These are phyloP conservation scores for Oplegnathus fasciatus DNA, from an alignment of 2,113 vertebrate species.

Conservation along the genomic window DNA sequence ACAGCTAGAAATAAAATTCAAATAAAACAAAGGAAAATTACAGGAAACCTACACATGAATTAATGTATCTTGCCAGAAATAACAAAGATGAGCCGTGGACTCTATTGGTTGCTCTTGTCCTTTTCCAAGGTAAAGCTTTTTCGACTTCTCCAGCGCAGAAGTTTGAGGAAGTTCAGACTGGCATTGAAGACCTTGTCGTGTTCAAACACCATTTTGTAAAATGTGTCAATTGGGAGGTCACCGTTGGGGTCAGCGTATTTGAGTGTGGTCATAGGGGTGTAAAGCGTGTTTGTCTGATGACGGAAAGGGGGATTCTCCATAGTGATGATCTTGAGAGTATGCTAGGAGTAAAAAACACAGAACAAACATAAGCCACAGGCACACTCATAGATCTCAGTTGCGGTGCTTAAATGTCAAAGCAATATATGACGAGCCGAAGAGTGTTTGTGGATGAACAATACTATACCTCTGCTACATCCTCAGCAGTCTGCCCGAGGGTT, in stretches of 20 bases:
- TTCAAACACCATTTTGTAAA: slow-evolving; percentile 92
- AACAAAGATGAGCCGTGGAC: not conserved
- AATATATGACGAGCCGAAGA: not conserved
- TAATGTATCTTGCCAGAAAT: not conserved
- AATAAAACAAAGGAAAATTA: not conserved
- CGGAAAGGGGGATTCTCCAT: slow-evolving; percentile 89
- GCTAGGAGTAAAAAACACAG: slow-evolving; percentile 78
- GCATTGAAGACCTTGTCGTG: slow-evolving; percentile 90
- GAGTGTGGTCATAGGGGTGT: slow-evolving; percentile 90
- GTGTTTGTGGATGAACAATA: not conserved
- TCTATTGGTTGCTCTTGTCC: slow-evolving; percentile 59
- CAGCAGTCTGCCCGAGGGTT: slow-evolving; percentile 87
- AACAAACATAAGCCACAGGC: not conserved
- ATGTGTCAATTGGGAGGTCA: slow-evolving; percentile 89
- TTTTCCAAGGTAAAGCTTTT: slow-evolving; percentile 87
- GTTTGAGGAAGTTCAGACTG: slow-evolving; percentile 90
- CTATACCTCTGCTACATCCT: slow-evolving; percentile 89
- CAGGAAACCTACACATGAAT: not conserved
- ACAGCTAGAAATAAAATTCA: not conserved
- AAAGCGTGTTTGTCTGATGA: slow-evolving; percentile 90
- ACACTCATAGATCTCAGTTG: not conserved
- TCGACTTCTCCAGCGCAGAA: slow-evolving; percentile 89
- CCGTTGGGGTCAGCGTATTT: slow-evolving; percentile 90
- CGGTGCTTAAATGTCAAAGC: too few relatives aligned
- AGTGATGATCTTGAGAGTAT: slow-evolving; percentile 88